A percentile compares a stretch with the other conserved stretches of the same genome.
Conservation (phyloP, 1,140 invertebrate genomes). For the Euwallacea similis region DNA sequence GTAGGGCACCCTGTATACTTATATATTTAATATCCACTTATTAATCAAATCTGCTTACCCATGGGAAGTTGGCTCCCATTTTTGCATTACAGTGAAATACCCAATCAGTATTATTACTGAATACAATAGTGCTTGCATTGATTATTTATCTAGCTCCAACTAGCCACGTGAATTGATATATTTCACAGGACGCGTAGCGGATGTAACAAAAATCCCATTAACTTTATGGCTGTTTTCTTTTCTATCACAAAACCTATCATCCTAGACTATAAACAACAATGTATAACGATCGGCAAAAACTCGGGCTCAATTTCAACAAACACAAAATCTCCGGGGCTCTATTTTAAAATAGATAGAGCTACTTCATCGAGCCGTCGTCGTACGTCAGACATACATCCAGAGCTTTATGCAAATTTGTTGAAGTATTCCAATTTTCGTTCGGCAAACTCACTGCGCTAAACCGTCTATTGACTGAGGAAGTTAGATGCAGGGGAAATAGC, state of each 20-base stretch:
- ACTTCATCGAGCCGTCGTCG: not conserved
- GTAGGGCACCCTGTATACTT: no score
- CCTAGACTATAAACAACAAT: not conserved
- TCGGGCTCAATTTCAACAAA: not conserved
- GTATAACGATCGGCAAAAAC: not conserved
- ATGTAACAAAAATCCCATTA: not conserved
- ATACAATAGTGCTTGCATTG: no score
- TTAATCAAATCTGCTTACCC: no score
- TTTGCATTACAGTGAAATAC: no score
- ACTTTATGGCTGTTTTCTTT: not conserved
- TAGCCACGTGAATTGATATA: no score
- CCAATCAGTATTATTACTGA: no score
- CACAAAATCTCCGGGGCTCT: slow-evolving; percentile 2
- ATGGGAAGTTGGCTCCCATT: no score
- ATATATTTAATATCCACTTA: no score
- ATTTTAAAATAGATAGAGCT: slow-evolving; percentile 6
- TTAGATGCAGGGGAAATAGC: slow-evolving; percentile 20
- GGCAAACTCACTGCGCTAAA: slow-evolving; percentile 31
- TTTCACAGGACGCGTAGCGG: not conserved
- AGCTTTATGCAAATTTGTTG: slow-evolving; percentile 33
- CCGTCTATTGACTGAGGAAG: slow-evolving; percentile 36
- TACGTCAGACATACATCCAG: slow-evolving; percentile 18
- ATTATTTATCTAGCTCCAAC: no score
- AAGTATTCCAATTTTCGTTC: slow-evolving; percentile 36
- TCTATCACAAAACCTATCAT: not conserved